phyloP scores from a whole-genome alignment of 2,113 vertebrate species.

The Grammomys dolichurus region DNA sequence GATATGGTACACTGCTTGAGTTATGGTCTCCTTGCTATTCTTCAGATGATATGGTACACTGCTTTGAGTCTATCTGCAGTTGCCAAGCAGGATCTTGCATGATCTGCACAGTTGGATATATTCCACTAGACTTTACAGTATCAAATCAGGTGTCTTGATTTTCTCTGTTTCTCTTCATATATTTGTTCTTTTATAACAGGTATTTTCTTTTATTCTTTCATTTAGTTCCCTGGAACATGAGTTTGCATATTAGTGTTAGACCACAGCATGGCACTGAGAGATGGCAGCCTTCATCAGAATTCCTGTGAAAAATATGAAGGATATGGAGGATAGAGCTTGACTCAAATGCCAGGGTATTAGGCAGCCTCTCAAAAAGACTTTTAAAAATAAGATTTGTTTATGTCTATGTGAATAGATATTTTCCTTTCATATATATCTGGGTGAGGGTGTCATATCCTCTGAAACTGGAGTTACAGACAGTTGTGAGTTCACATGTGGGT shows the following conservation, averaged over 20 bases:
- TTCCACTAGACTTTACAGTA: conserved; percentile 93
- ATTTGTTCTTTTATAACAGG: neutral
- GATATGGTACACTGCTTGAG: too few relatives aligned
- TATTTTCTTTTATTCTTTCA: neutral
- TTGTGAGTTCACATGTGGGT: too few relatives aligned
- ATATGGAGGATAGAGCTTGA: neutral
- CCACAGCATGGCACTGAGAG: neutral
- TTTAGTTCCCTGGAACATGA: neutral
- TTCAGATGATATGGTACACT: too few relatives aligned
- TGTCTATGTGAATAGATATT: too few relatives aligned
- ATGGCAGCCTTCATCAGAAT: neutral
- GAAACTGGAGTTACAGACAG: too few relatives aligned
- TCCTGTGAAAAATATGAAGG: too few relatives aligned
- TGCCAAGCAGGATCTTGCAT: too few relatives aligned
- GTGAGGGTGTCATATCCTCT: too few relatives aligned
- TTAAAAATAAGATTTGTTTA: neutral
- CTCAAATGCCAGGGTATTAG: neutral
- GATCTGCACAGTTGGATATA: conserved; percentile 91
- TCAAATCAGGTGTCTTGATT: neutral
- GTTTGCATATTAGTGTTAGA: neutral
- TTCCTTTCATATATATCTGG: too few relatives aligned
- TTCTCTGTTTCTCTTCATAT: neutral
- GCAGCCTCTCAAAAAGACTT: neutral
- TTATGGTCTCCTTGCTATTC: too few relatives aligned
- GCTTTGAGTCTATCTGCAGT: too few relatives aligned